A percentile compares a stretch with the other conserved stretches of the same genome.
phyloP scores from a whole-genome alignment of 2,797 vertebrate species.

The Pipistrellus pipistrellus region DNA sequence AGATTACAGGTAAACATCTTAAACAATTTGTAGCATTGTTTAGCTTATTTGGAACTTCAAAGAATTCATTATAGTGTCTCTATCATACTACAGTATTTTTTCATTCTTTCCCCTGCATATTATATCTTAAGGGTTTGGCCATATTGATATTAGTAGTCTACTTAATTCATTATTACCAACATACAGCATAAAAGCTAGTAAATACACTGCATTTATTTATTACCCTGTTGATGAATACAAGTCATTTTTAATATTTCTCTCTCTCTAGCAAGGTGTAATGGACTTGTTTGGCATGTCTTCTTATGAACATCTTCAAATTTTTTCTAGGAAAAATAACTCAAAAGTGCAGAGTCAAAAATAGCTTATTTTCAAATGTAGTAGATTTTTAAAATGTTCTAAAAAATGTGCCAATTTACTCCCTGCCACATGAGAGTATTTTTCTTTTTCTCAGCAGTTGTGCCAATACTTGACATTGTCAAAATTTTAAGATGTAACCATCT shows the following conservation, averaged over 20 bases:
- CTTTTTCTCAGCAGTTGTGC: neutral
- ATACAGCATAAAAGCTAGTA: neutral
- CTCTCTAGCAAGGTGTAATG: neutral
- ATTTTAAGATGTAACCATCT: slow-evolving; percentile 20
- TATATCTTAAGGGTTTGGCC: neutral
- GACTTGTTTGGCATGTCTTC: slow-evolving; percentile 1
- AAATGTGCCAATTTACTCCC: neutral
- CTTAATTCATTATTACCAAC: slow-evolving; percentile 6
- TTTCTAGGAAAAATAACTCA: neutral
- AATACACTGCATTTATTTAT: neutral
- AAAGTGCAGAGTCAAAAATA: neutral
- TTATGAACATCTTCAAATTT: slow-evolving; percentile 10
- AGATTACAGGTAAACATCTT: neutral
- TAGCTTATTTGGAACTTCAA: slow-evolving; percentile 12
- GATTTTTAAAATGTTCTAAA: slow-evolving; percentile 23
- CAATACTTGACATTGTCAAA: slow-evolving; percentile 7
- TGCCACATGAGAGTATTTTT: neutral
- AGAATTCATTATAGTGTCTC: neutral
- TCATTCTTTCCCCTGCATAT: neutral
- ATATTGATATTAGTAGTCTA: neutral
- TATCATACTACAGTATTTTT: neutral
- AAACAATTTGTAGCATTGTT: neutral
- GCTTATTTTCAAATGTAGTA: neutral
- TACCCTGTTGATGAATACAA: neutral
- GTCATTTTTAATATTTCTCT: neutral